A percentile compares a stretch with the other conserved stretches of the same genome.
Evolutionary conservation across 1,140 invertebrate genomes (phyloP).

Genomic region (Chrysomallon squamiferum): DNA sequence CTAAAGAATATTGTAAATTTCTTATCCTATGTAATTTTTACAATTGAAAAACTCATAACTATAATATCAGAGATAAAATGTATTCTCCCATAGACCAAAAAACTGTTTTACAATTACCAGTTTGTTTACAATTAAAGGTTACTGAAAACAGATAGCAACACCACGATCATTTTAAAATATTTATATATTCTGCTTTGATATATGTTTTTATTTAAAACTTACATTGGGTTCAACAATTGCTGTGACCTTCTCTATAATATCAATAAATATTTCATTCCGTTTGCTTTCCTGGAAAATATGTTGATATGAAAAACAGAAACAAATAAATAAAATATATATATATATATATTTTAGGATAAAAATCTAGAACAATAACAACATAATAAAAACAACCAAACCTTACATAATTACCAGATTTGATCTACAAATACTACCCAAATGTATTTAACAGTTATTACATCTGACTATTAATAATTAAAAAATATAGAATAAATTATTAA

Average conservation of each 20-base stretch:
- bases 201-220: too few relatives aligned
- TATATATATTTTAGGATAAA: not conserved
- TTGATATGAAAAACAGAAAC: conserved; percentile 6
- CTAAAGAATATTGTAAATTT: too few relatives aligned
- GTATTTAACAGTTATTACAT: not conserved
- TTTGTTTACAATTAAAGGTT: too few relatives aligned
- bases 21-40: too few relatives aligned
- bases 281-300: conserved; percentile 37
- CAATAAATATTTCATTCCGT: conserved; percentile 55
- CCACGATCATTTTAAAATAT: too few relatives aligned
- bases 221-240: conserved; percentile 44
- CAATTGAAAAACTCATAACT: too few relatives aligned
- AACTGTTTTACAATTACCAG: too few relatives aligned
- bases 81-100: too few relatives aligned
- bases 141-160: too few relatives aligned
- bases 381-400: not conserved
- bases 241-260: conserved; percentile 51
- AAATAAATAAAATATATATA: not conserved
- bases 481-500: too few relatives aligned
- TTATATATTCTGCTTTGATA: too few relatives aligned
- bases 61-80: too few relatives aligned
- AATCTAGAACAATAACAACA: not conserved
- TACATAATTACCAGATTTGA: not conserved
- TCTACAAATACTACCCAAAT: not conserved
- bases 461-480: not conserved